phyloP scores from a whole-genome alignment of 2,113 vertebrate genomes.

The Corythornis cristatus region DNA sequence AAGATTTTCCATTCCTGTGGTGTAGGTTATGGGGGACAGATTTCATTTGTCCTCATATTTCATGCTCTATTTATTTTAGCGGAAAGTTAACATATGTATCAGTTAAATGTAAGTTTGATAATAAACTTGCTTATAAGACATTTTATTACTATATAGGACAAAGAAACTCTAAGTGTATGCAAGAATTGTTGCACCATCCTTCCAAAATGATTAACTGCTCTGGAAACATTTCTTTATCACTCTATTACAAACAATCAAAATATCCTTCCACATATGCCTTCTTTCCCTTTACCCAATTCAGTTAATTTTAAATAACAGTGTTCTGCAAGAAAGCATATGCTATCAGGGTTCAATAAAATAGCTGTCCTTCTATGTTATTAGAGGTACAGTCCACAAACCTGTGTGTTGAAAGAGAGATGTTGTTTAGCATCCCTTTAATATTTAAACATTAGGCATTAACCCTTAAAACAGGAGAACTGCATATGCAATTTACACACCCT shows the following conservation, averaged over 20 bases:
- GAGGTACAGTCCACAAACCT: background rate
- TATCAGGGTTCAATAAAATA: background rate
- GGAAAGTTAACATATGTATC: conserved; percentile 9
- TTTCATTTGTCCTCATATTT: conserved; percentile 34
- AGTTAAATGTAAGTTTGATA: conserved; percentile 5
- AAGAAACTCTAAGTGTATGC: background rate
- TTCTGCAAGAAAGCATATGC: background rate
- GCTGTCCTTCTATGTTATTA: background rate
- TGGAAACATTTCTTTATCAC: background rate
- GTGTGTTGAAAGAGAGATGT: background rate
- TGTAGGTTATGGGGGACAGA: background rate
- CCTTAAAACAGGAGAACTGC: background rate
- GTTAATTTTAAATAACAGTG: background rate
- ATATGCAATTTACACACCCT: background rate
- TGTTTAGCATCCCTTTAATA: background rate
- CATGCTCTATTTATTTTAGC: conserved; percentile 27
- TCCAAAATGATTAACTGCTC: background rate
- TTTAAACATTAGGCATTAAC: background rate
- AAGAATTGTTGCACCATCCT: background rate
- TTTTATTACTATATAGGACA: background rate
- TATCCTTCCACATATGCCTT: background rate
- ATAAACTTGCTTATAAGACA: background rate
- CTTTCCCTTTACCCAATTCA: background rate
- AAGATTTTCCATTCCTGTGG: background rate
- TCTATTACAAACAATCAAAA: background rate